phyloP scores from a whole-genome alignment of 37 sponge, comb jelly and placozoan genomes.

The Chondrosia reniformis region DNA sequence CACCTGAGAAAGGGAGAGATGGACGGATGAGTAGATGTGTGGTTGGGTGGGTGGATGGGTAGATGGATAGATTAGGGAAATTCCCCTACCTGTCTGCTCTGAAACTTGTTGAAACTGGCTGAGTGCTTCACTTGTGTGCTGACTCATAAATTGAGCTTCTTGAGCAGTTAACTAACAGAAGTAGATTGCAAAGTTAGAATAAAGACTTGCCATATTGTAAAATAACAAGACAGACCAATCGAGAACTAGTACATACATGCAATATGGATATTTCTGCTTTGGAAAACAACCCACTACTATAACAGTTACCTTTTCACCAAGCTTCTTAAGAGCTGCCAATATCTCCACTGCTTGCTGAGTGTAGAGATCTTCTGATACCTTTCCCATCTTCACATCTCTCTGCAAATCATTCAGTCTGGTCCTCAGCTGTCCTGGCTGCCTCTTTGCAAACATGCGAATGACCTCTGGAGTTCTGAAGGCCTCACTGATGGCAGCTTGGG shows the following conservation, averaged over 20 bases:
- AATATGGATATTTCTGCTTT: no score
- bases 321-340: slow-evolving; percentile 81
- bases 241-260: no score
- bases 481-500: slow-evolving; percentile 95
- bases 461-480: slow-evolving; percentile 99
- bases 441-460: slow-evolving; percentile 94
- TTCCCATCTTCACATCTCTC: slow-evolving; percentile 88
- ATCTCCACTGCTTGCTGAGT: slow-evolving; percentile 85
- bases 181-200: no score
- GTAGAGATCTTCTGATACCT: slow-evolving; percentile 63
- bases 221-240: background rate
- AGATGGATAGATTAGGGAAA: background rate
- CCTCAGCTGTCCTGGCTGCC: slow-evolving; percentile 95
- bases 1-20: background rate
- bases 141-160: slow-evolving; percentile 78
- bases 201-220: no score
- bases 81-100: slow-evolving; percentile 19
- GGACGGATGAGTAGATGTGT: background rate
- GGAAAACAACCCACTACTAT: no score
- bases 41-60: no score
- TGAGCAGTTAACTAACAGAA: slow-evolving; percentile 75
- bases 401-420: slow-evolving; percentile 83
- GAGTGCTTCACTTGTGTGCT: slow-evolving; percentile 74
- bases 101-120: slow-evolving; percentile 73
- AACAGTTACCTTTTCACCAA: slow-evolving; percentile 95